A percentile compares a stretch with the other conserved stretches of the same genome.
These are phyloP conservation scores for Sebastes diploproa DNA, from an alignment of 2,797 vertebrate genomes.

Conservation along the genomic window DNA sequence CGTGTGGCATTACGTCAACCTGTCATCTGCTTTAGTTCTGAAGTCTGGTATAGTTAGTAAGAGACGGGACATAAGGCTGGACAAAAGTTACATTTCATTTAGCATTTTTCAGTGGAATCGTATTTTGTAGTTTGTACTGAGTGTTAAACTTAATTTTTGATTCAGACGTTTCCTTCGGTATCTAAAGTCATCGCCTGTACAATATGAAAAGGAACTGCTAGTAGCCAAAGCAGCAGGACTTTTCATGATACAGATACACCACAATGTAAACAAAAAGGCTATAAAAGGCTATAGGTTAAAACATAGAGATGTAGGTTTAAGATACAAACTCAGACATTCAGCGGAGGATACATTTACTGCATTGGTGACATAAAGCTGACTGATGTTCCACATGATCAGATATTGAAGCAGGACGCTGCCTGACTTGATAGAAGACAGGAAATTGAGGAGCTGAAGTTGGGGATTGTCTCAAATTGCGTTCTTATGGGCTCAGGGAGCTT, in stretches of 20 bases:
- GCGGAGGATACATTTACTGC: background rate
- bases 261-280: background rate
- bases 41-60: constrained; percentile 7
- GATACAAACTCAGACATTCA: background rate
- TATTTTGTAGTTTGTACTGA: background rate
- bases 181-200: background rate
- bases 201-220: background rate
- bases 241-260: background rate
- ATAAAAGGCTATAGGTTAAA: background rate
- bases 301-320: background rate
- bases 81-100: background rate
- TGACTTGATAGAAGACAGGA: background rate
- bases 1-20: constrained; percentile 57
- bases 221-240: background rate
- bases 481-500: background rate
- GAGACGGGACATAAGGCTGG: background rate
- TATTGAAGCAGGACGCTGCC: background rate
- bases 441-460: background rate
- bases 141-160: background rate
- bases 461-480: background rate
- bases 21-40: constrained; percentile 46
- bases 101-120: background rate
- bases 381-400: background rate
- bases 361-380: background rate
- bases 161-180: background rate